These are phyloP conservation scores for Fulmarus glacialis DNA, from an alignment of 2,113 vertebrate species.

Conservation along the genomic window DNA sequence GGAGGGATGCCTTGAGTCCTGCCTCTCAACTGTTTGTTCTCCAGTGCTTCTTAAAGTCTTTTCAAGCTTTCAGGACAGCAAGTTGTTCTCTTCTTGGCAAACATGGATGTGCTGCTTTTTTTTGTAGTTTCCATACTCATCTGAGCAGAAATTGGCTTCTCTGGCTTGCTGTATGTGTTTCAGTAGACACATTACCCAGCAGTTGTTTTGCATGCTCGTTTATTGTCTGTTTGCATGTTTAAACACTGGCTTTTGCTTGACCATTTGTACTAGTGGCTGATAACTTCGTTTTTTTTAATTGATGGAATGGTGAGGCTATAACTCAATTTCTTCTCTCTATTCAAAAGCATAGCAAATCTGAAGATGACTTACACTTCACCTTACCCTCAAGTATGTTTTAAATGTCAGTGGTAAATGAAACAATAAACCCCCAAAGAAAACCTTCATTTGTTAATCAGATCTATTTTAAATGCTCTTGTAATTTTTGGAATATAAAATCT, in stretches of 20 bases:
- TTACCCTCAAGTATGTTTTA: not conserved
- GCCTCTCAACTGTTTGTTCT: not conserved
- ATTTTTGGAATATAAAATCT: not conserved
- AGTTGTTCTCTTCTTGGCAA: conserved; percentile 1
- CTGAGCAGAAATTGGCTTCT: conserved; percentile 5
- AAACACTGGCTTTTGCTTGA: not conserved
- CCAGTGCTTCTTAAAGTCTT: not conserved
- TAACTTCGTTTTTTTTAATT: not conserved
- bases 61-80: not conserved
- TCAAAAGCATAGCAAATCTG: not conserved
- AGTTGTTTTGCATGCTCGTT: not conserved
- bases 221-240: not conserved
- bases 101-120: not conserved
- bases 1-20: not conserved
- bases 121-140: not conserved
- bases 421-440: not conserved
- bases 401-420: not conserved
- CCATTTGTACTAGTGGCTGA: not conserved
- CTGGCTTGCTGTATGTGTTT: not conserved
- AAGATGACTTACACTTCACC: not conserved
- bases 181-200: not conserved
- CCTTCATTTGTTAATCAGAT: not conserved
- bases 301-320: not conserved
- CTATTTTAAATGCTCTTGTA: too few species aligned
- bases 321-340: not conserved